A percentile compares a stretch with the other conserved stretches of the same genome.
Conservation (phyloP, 2,113 vertebrate genomes). For the Motacilla alba region DNA sequence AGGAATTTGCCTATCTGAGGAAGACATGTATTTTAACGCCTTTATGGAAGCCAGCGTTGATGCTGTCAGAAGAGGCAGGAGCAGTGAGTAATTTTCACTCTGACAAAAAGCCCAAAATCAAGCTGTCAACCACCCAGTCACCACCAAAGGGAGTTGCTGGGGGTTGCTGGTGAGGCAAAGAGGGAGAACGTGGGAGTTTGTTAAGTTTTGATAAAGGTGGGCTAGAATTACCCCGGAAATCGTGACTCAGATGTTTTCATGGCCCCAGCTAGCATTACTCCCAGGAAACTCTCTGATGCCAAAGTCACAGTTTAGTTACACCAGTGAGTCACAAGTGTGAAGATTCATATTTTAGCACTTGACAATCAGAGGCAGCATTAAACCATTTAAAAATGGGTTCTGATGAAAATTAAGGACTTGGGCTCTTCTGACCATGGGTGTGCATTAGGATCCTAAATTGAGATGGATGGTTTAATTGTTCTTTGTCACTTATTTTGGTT, state of each 20-base stretch:
- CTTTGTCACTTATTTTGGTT: slow-evolving; percentile 35
- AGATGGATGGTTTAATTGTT: slow-evolving; percentile 43
- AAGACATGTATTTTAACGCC: background rate
- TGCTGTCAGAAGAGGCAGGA: background rate
- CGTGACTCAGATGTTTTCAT: slow-evolving; percentile 85
- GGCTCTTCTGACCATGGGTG: slow-evolving; percentile 69
- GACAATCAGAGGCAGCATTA: slow-evolving; percentile 79
- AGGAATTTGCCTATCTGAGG: background rate
- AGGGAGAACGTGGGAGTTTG: slow-evolving; percentile 37
- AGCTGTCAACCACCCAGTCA: background rate
- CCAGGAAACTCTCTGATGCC: slow-evolving; percentile 84
- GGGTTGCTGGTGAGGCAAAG: background rate
- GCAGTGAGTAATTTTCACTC: background rate
- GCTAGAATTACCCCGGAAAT: slow-evolving; percentile 83
- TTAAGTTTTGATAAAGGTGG: slow-evolving; percentile 80
- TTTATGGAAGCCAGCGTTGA: background rate
- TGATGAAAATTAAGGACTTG: slow-evolving; percentile 75
- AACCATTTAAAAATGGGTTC: slow-evolving; percentile 79
- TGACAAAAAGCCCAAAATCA: background rate
- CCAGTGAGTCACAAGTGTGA: slow-evolving; percentile 96
- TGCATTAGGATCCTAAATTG: slow-evolving; percentile 69
- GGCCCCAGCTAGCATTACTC: slow-evolving; percentile 79
- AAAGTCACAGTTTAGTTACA: slow-evolving; percentile 88
- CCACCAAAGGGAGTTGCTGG: background rate
- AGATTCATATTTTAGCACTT: slow-evolving; percentile 97